Evolutionary conservation across 2,797 vertebrate genomes (phyloP).

Genomic region (Lutjanus argentimaculatus): DNA sequence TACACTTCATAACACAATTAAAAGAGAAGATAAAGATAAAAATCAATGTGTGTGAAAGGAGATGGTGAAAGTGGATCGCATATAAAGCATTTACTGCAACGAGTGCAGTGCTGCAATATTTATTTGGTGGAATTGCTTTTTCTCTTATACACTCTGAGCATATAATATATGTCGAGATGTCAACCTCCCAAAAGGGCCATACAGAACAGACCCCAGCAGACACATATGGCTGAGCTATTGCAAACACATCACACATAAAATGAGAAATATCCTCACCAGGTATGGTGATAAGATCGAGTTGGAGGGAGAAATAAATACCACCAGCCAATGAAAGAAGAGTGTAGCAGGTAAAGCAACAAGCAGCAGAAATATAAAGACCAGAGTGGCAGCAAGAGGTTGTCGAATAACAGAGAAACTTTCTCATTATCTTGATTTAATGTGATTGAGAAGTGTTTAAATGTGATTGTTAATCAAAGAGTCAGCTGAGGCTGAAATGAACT

Average conservation of each 20-base stretch:
- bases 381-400: background rate
- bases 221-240: constrained; percentile 26
- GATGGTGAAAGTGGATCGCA: background rate
- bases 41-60: background rate
- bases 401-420: background rate
- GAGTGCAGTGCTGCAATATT: constrained; percentile 2
- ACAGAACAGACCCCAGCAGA: constrained; percentile 26
- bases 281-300: background rate
- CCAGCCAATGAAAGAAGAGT: background rate
- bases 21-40: no score
- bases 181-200: background rate
- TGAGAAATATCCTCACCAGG: constrained; percentile 3
- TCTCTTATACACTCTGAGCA: background rate
- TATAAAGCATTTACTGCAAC: constrained; percentile 2
- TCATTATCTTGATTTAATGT: constrained; percentile 44
- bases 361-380: background rate
- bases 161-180: background rate
- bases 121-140: constrained; percentile 16
- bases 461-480: constrained; percentile 47
- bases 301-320: constrained; percentile 9
- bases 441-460: constrained; percentile 52
- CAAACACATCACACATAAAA: background rate
- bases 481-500: constrained; percentile 14
- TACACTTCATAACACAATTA: no score
- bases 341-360: background rate